A percentile compares a stretch with the other conserved stretches of the same genome.
phyloP scores from a whole-genome alignment of 1,140 invertebrate species.

The Agrilus planipennis region DNA sequence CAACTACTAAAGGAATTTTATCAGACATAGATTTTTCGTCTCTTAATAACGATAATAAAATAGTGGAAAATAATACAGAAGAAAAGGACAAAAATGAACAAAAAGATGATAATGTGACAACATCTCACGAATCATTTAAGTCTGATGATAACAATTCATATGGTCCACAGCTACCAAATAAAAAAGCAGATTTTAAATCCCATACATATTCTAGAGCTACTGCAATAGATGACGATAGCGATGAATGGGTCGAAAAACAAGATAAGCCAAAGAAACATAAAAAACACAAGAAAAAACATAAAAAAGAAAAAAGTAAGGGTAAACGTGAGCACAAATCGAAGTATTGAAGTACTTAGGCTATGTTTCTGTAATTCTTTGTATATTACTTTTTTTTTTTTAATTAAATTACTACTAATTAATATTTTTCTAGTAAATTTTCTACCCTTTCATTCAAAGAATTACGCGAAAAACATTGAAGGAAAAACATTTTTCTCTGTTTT shows the following conservation, averaged over 20 bases:
- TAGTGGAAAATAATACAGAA: neutral
- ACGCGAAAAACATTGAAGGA: no score
- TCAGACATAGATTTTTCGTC: slow-evolving; percentile 24
- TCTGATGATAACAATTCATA: slow-evolving; percentile 16
- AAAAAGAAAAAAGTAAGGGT: slow-evolving; percentile 15
- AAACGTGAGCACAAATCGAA: slow-evolving; percentile 1
- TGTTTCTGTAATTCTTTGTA: no score
- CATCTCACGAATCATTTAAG: no score
- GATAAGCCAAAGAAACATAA: slow-evolving; percentile 14
- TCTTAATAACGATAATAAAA: neutral
- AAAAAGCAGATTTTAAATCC: slow-evolving; percentile 3
- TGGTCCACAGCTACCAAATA: slow-evolving; percentile 25
- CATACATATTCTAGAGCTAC: slow-evolving; percentile 1
- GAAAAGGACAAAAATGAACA: neutral
- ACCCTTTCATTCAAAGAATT: no score
- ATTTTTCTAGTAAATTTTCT: no score
- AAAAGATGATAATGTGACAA: neutral
- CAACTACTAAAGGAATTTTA: slow-evolving; percentile 28
- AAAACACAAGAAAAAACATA: slow-evolving; percentile 19
- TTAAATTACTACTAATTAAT: no score
- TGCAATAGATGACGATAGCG: slow-evolving; percentile 16
- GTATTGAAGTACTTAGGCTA: no score
- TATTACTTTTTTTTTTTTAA: no score
- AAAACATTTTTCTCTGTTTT: no score
- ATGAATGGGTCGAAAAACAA: slow-evolving; percentile 29